Conservation (phyloP, 2,113 vertebrate genomes). For the Caloenas nicobarica region DNA sequence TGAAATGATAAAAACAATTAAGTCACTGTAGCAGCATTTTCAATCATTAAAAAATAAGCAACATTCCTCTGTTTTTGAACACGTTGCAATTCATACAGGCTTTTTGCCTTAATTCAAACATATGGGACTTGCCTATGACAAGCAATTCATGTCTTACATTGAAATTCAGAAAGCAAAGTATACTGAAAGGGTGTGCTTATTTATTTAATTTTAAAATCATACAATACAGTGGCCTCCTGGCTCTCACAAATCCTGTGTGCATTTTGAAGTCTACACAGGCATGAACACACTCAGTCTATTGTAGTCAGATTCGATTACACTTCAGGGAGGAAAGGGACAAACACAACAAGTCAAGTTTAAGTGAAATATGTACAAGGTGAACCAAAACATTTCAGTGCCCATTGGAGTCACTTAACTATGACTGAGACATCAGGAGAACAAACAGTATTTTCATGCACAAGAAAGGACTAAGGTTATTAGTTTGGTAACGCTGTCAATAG, state of each 20-base stretch:
- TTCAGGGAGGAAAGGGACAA: not conserved
- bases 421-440: not conserved
- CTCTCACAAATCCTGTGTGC: not conserved
- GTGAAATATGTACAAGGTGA: not conserved
- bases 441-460: not conserved
- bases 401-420: not conserved
- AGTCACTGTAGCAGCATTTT: not conserved
- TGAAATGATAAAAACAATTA: not conserved
- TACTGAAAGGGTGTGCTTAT: not conserved
- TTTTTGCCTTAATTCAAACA: not conserved
- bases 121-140: not conserved
- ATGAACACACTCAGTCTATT: not conserved
- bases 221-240: not conserved
- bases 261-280: not conserved
- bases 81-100: not conserved
- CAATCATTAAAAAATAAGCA: not conserved
- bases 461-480: not conserved
- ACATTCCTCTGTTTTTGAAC: not conserved
- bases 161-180: not conserved
- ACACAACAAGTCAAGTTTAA: not conserved
- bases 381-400: not conserved
- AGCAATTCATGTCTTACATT: fast-evolving
- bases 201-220: not conserved
- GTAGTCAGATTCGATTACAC: not conserved
- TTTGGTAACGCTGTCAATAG: fast-evolving